Evolutionary conservation across 2,797 vertebrate genomes (phyloP).

Genomic region (Cygnus olor): DNA sequence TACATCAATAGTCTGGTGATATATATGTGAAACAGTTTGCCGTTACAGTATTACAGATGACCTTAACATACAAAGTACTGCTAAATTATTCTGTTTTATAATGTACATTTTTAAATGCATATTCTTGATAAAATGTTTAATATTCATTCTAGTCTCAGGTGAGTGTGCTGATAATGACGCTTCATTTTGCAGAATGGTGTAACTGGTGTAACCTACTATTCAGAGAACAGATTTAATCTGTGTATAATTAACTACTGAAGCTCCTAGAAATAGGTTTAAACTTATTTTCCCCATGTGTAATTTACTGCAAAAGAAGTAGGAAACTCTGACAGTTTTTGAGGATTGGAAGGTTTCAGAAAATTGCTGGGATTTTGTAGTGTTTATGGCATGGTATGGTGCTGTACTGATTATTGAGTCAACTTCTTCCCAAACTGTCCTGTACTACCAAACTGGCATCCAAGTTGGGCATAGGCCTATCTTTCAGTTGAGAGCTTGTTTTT

Average conservation of each 20-base stretch:
- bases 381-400: background rate
- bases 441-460: background rate
- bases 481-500: background rate
- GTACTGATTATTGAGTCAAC: fast-evolving
- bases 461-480: background rate
- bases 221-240: background rate
- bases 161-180: background rate
- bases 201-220: background rate
- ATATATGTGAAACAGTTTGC: background rate
- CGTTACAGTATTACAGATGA: background rate
- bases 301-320: background rate
- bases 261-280: background rate
- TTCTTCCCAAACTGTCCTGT: background rate
- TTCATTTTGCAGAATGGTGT: background rate
- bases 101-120: background rate
- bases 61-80: background rate
- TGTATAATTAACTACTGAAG: background rate
- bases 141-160: background rate
- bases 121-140: background rate
- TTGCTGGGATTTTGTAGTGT: background rate
- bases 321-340: background rate
- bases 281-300: background rate
- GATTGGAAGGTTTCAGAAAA: background rate
- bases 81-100: slow-evolving; percentile 12
- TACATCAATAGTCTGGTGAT: background rate